A percentile compares a stretch with the other conserved stretches of the same genome.
Conservation (phyloP, 2,797 vertebrate genomes). For the Pachyuromys duprasi region DNA sequence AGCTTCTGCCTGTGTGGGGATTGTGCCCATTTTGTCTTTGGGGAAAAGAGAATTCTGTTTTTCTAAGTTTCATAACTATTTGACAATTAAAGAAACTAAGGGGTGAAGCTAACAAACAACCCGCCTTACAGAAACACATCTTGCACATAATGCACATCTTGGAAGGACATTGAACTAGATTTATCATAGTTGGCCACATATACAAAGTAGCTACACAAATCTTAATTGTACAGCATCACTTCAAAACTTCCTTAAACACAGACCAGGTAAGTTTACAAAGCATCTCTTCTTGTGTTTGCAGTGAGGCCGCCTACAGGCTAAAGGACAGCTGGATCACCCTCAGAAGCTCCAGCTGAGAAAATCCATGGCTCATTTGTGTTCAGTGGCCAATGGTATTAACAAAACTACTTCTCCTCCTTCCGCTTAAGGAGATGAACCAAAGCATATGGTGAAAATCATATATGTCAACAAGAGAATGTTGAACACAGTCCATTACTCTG, state of each 20-base stretch:
- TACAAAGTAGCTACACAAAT: conserved; percentile 15
- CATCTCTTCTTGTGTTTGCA: neutral
- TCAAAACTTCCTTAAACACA: conserved; percentile 40
- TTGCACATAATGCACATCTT: neutral
- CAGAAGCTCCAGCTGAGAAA: conserved; percentile 78
- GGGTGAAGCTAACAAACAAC: neutral
- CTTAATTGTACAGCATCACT: conserved; percentile 25
- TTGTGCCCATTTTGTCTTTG: neutral
- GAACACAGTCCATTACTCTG: conserved; percentile 71
- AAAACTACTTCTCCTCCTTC: conserved; percentile 47
- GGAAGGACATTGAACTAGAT: conserved; percentile 9
- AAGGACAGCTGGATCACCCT: conserved; percentile 16
- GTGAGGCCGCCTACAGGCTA: conserved; percentile 41
- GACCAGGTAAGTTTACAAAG: neutral
- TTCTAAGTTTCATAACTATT: neutral
- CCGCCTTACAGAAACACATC: neutral
- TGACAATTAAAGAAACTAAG: conserved; percentile 35
- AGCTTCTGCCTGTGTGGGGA: neutral
- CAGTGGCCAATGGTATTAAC: conserved; percentile 23
- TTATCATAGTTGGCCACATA: neutral
- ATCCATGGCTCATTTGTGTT: conserved; percentile 69
- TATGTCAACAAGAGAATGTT: conserved; percentile 58
- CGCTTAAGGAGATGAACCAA: conserved; percentile 62
- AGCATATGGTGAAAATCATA: conserved; percentile 75
- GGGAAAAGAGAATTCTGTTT: neutral